Evolutionary conservation across 2,797 vertebrate genomes (phyloP).

Genomic region (Acipenser ruthenus): DNA sequence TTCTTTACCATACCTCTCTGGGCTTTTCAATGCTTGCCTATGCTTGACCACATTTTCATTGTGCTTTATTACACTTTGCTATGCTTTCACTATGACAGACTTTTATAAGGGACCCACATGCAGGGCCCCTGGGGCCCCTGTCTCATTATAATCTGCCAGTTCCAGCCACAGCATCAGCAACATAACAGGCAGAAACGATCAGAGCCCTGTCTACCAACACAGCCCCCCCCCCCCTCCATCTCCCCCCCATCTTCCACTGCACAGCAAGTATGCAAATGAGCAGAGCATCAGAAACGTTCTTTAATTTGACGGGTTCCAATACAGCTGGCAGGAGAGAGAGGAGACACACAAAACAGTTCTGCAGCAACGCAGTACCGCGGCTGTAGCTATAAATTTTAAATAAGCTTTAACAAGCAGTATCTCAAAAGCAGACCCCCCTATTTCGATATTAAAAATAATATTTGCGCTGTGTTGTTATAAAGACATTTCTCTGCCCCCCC

Average conservation of each 20-base stretch:
- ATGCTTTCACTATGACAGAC: too few species aligned
- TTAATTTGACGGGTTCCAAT: conserved; percentile 34
- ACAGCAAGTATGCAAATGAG: conserved; percentile 29
- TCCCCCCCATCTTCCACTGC: conserved; percentile 18
- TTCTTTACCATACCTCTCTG: too few species aligned
- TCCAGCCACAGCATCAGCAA: neutral
- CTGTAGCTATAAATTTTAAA: conserved; percentile 32
- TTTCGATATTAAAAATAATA: conserved; percentile 42
- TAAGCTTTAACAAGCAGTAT: conserved; percentile 35
- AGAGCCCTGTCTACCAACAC: neutral
- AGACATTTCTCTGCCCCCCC: conserved; percentile 21
- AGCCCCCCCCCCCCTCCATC: neutral
- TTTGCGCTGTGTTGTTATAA: conserved; percentile 31
- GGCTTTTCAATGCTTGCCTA: too few species aligned
- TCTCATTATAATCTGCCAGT: neutral
- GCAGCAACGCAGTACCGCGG: conserved; percentile 40
- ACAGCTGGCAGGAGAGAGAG: conserved; percentile 33
- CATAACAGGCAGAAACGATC: neutral
- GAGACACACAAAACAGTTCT: too few species aligned
- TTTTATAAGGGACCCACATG: neutral
- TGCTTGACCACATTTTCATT: too few species aligned
- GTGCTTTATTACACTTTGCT: too few species aligned
- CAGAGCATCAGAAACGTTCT: conserved; percentile 29
- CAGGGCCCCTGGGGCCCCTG: too few species aligned
- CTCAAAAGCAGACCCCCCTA: conserved; percentile 31